Conservation (phyloP, 1,140 invertebrate species). For the Caerostris darwini region DNA sequence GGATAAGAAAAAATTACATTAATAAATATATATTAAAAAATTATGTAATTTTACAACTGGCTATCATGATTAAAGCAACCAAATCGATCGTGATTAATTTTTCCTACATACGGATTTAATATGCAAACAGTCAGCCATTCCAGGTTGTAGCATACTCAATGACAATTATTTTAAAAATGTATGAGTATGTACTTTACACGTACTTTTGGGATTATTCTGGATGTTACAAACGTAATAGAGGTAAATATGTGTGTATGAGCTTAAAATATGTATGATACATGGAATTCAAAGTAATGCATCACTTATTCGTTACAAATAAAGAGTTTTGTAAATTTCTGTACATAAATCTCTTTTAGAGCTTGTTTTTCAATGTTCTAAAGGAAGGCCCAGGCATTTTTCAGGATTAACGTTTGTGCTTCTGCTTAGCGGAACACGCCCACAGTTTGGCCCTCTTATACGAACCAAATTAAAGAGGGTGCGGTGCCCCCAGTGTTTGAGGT, state of each 20-base stretch:
- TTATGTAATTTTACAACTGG: no score
- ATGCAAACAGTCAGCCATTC: no score
- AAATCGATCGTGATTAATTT: no score
- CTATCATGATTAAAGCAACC: no score
- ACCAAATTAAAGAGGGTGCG: conserved; percentile 67
- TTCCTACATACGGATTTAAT: no score
- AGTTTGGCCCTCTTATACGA: conserved; percentile 53
- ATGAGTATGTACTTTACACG: no score
- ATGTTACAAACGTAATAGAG: background rate
- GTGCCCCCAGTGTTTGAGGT: conserved; percentile 71
- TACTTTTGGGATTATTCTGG: background rate
- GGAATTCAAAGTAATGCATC: background rate
- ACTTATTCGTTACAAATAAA: background rate
- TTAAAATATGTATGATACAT: background rate
- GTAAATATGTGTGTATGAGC: no score
- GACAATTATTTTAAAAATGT: no score
- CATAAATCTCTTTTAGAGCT: background rate
- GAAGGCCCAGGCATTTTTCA: background rate
- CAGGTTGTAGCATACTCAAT: no score
- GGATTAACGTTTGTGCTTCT: background rate
- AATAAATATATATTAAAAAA: no score
- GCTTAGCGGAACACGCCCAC: conserved; percentile 46
- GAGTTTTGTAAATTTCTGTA: background rate
- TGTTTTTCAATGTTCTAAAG: background rate
- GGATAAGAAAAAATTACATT: no score